Evolutionary conservation across 2,113 vertebrate genomes (phyloP).

Genomic region (Agapornis roseicollis): DNA sequence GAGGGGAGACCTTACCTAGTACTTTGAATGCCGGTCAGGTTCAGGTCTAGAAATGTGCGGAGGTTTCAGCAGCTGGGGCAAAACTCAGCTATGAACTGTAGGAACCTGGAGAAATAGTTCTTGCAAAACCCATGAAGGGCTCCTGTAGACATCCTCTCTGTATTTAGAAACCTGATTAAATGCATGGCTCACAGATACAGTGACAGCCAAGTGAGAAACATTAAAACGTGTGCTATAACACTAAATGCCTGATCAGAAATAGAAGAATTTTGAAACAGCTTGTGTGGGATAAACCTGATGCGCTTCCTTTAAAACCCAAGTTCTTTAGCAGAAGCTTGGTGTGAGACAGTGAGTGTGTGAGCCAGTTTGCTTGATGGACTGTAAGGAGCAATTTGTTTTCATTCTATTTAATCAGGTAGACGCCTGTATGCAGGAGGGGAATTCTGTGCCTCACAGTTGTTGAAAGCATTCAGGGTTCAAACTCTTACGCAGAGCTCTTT

Average conservation of each 20-base stretch:
- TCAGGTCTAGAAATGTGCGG: background rate
- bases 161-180: background rate
- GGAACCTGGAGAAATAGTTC: background rate
- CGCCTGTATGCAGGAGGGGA: background rate
- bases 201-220: background rate
- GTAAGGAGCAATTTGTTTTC: background rate
- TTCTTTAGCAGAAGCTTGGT: background rate
- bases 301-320: background rate
- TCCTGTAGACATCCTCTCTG: background rate
- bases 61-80: background rate
- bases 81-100: background rate
- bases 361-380: background rate
- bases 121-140: background rate
- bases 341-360: background rate
- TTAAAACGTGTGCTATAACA: background rate
- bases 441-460: background rate
- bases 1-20: background rate
- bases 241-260: background rate
- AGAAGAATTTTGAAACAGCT: background rate
- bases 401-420: background rate
- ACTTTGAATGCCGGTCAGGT: background rate
- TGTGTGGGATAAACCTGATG: background rate
- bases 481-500: background rate
- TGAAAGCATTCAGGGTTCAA: background rate
- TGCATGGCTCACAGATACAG: background rate